These are phyloP conservation scores for Temnothorax nylanderi DNA, from an alignment of 1,140 invertebrate species.

Conservation along the genomic window DNA sequence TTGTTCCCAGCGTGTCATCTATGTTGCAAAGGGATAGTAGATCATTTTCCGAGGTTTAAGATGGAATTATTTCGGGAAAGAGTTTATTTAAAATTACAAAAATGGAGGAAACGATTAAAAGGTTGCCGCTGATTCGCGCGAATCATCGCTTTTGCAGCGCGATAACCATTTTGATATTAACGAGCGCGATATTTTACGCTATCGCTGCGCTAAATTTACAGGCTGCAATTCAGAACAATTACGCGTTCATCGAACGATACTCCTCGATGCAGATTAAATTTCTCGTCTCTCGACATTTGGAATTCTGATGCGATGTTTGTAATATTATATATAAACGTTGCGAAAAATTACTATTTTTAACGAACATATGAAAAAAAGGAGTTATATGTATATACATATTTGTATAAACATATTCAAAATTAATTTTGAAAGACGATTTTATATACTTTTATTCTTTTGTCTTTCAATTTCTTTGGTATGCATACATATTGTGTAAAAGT, in stretches of 20 bases:
- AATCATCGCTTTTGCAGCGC: not conserved
- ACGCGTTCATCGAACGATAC: not conserved
- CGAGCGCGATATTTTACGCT: not conserved
- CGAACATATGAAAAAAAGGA: not conserved
- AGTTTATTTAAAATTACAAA: slow-evolving; percentile 21
- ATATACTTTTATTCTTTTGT: not conserved
- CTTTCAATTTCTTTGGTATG: no score
- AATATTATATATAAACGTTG: not conserved
- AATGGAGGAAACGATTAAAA: slow-evolving; percentile 20
- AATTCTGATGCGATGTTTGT: not conserved
- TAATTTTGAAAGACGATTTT: not conserved
- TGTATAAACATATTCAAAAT: not conserved
- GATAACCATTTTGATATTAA: not conserved
- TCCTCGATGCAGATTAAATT: slow-evolving; percentile 1
- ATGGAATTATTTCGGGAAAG: slow-evolving; percentile 31
- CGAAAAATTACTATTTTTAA: not conserved
- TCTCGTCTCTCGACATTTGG: not conserved
- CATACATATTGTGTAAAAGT: no score
- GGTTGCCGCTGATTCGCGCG: slow-evolving; percentile 6
- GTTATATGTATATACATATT: not conserved
- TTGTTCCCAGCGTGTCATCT: not conserved
- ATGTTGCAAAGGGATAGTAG: not conserved
- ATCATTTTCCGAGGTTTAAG: slow-evolving; percentile 41
- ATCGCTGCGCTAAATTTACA: slow-evolving; percentile 7
- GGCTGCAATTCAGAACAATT: slow-evolving; percentile 28